A percentile compares a stretch with the other conserved stretches of the same genome.
phyloP scores from a whole-genome alignment of 1,140 invertebrate genomes.

The Cecropterus lyciades region DNA sequence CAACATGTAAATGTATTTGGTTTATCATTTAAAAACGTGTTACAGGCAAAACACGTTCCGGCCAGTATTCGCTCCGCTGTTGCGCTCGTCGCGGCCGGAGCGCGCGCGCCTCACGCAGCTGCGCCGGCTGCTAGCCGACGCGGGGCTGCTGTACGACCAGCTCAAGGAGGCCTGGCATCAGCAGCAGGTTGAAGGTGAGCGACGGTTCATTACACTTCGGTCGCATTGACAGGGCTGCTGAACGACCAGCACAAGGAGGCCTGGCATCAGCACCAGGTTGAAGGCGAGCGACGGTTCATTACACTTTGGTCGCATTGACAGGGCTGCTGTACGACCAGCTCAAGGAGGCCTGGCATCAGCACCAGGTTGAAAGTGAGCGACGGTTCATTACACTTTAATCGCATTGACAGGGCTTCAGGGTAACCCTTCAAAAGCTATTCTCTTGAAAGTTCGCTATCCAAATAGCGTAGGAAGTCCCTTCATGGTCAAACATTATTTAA shows the following conservation, averaged over 20 bases:
- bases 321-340: constrained; percentile 85
- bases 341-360: constrained; percentile 85
- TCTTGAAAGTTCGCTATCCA: no score
- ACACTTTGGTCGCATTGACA: not conserved
- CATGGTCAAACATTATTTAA: no score
- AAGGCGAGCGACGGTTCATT: constrained; percentile 73
- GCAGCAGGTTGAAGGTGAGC: constrained; percentile 81
- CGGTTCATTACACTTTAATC: no score
- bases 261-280: constrained; percentile 84
- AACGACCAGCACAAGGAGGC: constrained; percentile 86
- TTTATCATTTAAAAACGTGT: no score
- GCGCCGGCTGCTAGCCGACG: constrained; percentile 87
- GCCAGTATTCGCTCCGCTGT: constrained; percentile 85
- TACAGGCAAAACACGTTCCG: constrained; percentile 80
- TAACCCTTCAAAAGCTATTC: no score
- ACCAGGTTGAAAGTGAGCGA: constrained; percentile 80
- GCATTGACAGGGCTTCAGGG: no score
- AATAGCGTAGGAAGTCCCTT: no score
- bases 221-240: constrained; percentile 52
- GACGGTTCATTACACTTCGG: no score
- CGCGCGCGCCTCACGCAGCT: constrained; percentile 87
- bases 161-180: constrained; percentile 86
- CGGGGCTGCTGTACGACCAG: constrained; percentile 86
- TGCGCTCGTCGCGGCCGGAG: constrained; percentile 84
- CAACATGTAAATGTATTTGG: no score